Evolutionary conservation across 1,140 invertebrate species (phyloP).

Genomic region (Globodera rostochiensis): DNA sequence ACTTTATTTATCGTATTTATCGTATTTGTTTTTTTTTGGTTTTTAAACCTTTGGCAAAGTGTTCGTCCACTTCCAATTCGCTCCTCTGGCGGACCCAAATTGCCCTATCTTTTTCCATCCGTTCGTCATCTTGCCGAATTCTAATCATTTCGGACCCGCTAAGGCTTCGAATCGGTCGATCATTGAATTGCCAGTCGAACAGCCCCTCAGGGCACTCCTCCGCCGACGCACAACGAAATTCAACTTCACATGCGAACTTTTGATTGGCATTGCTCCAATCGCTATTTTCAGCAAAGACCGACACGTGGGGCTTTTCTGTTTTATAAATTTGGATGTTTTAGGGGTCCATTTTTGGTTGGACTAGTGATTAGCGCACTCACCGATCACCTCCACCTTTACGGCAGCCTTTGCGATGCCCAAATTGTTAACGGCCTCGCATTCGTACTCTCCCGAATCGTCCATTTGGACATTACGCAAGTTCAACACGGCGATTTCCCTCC

Average conservation of each 20-base stretch:
- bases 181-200: constrained; percentile 53
- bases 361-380: constrained; percentile 32
- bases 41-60: constrained; percentile 15
- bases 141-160: neutral
- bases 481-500: constrained; percentile 23
- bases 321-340: neutral
- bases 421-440: constrained; percentile 44
- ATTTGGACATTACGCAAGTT: constrained; percentile 21
- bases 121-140: constrained; percentile 7
- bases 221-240: constrained; percentile 34
- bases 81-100: constrained; percentile 1
- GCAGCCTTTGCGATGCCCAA: constrained; percentile 30
- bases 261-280: neutral
- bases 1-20: neutral
- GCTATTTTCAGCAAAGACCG: neutral
- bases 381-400: constrained; percentile 31
- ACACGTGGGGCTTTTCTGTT: neutral
- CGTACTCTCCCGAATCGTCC: constrained; percentile 43
- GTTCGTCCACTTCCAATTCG: constrained; percentile 20
- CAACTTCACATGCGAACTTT: constrained; percentile 43
- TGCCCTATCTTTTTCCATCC: neutral
- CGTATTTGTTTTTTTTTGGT: too few species aligned
- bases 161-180: constrained; percentile 29
- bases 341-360: neutral
- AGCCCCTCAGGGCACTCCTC: constrained; percentile 46